phyloP scores from a whole-genome alignment of 2,113 vertebrate genomes.

The Rhombomys opimus region DNA sequence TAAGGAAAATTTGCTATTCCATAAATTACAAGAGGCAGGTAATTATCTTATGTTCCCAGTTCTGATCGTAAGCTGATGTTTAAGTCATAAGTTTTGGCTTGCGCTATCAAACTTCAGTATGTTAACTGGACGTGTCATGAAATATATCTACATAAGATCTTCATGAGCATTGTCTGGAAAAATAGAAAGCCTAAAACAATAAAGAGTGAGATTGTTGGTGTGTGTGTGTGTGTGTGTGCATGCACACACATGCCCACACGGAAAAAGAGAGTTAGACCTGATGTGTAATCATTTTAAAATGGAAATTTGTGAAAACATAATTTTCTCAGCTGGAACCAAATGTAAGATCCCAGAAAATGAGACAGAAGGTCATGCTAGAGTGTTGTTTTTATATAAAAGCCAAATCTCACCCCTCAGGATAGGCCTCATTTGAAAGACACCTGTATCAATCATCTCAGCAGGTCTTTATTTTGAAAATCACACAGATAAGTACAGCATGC shows the following conservation, averaged over 20 bases:
- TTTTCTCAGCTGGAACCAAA: slow-evolving; percentile 62
- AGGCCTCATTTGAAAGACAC: slow-evolving; percentile 22
- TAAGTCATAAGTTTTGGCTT: too few relatives aligned
- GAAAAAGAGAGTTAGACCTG: not conserved
- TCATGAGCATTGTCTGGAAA: not conserved
- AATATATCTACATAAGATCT: not conserved
- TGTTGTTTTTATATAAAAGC: not conserved
- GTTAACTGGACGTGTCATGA: too few relatives aligned
- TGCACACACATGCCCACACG: not conserved
- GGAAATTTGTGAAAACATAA: slow-evolving; percentile 15
- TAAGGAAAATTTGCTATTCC: too few relatives aligned
- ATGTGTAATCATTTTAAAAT: not conserved
- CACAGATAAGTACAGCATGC: slow-evolving; percentile 1
- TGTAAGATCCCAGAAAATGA: not conserved
- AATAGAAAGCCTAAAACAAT: slow-evolving; percentile 28
- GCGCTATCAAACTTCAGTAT: too few relatives aligned
- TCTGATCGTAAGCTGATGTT: too few relatives aligned
- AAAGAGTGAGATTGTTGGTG: not conserved
- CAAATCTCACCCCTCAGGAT: slow-evolving; percentile 1
- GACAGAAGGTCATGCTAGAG: not conserved
- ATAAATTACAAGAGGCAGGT: too few relatives aligned
- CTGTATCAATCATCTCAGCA: not conserved
- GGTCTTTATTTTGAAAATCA: slow-evolving; percentile 39
- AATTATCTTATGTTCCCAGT: too few relatives aligned
- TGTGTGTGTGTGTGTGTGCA: too few relatives aligned